These are phyloP conservation scores for Novumbra hubbsi DNA, from an alignment of 2,797 vertebrate genomes.

Conservation along the genomic window DNA sequence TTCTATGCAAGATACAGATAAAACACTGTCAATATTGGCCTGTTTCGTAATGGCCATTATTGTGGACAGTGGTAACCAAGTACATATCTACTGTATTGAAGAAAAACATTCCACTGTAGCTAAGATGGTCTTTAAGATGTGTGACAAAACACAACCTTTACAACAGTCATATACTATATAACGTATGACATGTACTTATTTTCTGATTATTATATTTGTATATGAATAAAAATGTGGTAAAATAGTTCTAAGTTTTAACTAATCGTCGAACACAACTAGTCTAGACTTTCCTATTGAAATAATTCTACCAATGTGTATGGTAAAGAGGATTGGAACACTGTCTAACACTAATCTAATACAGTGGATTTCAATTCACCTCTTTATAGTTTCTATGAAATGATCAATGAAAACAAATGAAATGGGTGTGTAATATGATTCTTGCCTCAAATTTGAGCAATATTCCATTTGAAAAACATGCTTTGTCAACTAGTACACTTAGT, in stretches of 20 bases:
- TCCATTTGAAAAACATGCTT: not conserved
- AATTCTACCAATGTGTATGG: not conserved
- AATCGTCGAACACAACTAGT: not conserved
- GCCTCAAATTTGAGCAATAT: not conserved
- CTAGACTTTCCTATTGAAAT: not conserved
- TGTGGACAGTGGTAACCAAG: conserved; percentile 43
- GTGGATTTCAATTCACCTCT: too few relatives aligned
- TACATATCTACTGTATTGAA: conserved; percentile 23
- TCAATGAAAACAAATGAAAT: not conserved
- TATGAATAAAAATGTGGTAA: not conserved
- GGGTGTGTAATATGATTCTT: not conserved
- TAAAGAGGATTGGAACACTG: too few relatives aligned
- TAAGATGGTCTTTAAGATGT: conserved; percentile 1
- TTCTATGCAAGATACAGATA: conserved; percentile 34
- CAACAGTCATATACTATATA: not conserved
- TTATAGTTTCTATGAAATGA: too few relatives aligned
- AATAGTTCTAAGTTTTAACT: not conserved
- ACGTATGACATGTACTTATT: not conserved
- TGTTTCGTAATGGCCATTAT: conserved; percentile 23
- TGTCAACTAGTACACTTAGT: not conserved
- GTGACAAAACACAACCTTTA: not conserved
- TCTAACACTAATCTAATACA: too few relatives aligned
- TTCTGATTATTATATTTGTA: not conserved
- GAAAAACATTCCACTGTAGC: conserved; percentile 18
- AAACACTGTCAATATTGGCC: conserved; percentile 40